These are phyloP conservation scores for Tethea ocularis DNA, from an alignment of 2,888 invertebrate genomes.

Conservation along the genomic window DNA sequence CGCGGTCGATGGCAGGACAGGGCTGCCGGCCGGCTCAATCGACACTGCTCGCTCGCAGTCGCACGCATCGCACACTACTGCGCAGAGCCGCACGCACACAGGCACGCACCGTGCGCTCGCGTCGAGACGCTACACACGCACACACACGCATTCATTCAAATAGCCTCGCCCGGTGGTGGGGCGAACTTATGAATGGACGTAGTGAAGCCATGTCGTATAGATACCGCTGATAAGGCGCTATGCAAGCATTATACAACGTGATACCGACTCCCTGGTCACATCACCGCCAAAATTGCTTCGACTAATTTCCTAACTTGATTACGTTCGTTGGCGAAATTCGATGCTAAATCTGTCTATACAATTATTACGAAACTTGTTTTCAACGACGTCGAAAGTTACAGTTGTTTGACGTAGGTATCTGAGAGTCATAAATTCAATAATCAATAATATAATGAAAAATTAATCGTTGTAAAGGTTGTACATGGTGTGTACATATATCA, in stretches of 20 bases:
- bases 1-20: conserved; percentile 47
- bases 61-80: neutral
- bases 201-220: conserved; percentile 70
- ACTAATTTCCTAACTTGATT: conserved; percentile 39
- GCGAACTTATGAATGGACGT: conserved; percentile 82
- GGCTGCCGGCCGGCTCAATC: conserved; percentile 58
- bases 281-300: conserved; percentile 34
- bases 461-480: neutral
- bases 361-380: conserved; percentile 19
- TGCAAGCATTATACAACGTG: conserved; percentile 65
- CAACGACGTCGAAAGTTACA: neutral
- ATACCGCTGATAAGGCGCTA: conserved; percentile 75
- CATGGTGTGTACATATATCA: no score
- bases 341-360: conserved; percentile 17
- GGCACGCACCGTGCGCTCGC: conserved; percentile 50
- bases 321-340: conserved; percentile 44
- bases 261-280: conserved; percentile 42
- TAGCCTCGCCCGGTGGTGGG: conserved; percentile 54
- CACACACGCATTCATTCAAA: conserved; percentile 71
- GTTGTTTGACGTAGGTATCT: neutral
- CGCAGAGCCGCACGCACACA: conserved; percentile 39
- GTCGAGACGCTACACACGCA: conserved; percentile 56
- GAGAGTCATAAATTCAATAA: neutral
- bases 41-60: conserved; percentile 52
- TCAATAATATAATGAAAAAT: neutral